Conservation (phyloP, 1,140 invertebrate genomes). For the Prorops nasuta region DNA sequence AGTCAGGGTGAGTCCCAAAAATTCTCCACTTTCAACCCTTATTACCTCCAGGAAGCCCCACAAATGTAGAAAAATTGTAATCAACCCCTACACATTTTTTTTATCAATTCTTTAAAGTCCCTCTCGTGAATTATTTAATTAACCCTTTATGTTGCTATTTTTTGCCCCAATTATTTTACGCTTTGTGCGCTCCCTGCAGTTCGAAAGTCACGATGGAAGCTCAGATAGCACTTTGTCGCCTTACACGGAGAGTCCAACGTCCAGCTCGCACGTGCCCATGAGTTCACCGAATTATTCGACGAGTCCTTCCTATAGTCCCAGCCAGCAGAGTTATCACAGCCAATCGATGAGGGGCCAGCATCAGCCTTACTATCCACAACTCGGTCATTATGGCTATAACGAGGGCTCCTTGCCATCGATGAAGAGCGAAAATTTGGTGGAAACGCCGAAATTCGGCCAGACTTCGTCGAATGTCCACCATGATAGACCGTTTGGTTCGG, state of each 20-base stretch:
- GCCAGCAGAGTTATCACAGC: slow-evolving; percentile 17
- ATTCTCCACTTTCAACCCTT: background rate
- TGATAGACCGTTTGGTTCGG: slow-evolving; percentile 50
- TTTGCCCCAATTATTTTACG: slow-evolving; percentile 10
- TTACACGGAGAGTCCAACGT: slow-evolving; percentile 42
- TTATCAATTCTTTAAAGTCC: background rate
- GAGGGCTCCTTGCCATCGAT: slow-evolving; percentile 10
- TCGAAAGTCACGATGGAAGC: slow-evolving; percentile 43
- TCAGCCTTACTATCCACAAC: background rate
- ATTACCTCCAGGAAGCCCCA: too few species aligned
- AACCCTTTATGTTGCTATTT: background rate
- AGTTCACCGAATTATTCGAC: slow-evolving; percentile 43
- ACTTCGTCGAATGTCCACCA: slow-evolving; percentile 2
- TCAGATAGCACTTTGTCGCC: slow-evolving; percentile 47
- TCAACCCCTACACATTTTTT: background rate
- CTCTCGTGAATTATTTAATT: slow-evolving; percentile 1
- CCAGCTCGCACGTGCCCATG: slow-evolving; percentile 33
- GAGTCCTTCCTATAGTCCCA: slow-evolving; percentile 42
- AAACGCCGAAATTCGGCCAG: too few species aligned
- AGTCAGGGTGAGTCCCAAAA: slow-evolving; percentile 46
- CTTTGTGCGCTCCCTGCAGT: slow-evolving; percentile 28
- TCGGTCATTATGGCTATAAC: slow-evolving; percentile 17
- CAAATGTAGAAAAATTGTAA: too few species aligned
- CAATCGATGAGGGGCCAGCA: slow-evolving; percentile 15
- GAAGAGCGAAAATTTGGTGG: slow-evolving; percentile 11